These are phyloP conservation scores for Ruditapes philippinarum DNA, from an alignment of 1,140 invertebrate species.

Conservation along the genomic window DNA sequence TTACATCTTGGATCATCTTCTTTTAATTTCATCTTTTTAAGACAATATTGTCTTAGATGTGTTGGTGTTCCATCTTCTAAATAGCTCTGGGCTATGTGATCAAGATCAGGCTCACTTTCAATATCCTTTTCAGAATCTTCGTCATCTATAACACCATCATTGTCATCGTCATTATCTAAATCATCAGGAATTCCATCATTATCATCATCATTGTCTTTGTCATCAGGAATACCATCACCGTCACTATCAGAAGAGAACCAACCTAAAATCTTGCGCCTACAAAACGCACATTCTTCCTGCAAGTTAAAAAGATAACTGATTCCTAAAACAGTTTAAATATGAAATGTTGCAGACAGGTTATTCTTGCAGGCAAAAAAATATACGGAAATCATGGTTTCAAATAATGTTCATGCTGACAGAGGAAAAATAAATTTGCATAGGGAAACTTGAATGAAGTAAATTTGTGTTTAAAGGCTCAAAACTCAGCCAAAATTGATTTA, in stretches of 20 bases:
- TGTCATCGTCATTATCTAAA: constrained; percentile 67
- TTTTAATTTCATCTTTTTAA: constrained; percentile 76
- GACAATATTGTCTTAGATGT: constrained; percentile 68
- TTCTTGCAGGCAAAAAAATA: no score
- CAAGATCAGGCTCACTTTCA: constrained; percentile 83
- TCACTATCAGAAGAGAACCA: constrained; percentile 72
- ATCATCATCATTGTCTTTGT: constrained; percentile 75
- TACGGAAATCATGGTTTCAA: not conserved
- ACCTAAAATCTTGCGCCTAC: constrained; percentile 53
- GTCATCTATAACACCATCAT: constrained; percentile 80
- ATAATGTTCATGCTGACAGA: not conserved
- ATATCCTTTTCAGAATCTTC: constrained; percentile 79
- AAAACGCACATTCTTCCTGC: constrained; percentile 19
- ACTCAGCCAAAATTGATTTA: not conserved
- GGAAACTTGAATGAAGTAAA: not conserved
- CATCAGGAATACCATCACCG: constrained; percentile 80
- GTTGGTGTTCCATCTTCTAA: constrained; percentile 82
- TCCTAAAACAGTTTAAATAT: not conserved
- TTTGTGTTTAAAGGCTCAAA: not conserved
- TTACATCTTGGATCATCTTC: constrained; percentile 73
- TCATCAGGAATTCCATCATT: constrained; percentile 68
- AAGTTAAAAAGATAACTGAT: not conserved
- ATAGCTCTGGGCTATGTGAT: constrained; percentile 80
- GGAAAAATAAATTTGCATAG: constrained; percentile 13
- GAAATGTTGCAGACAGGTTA: no score